These are phyloP conservation scores for Oxytorus armatus DNA, from an alignment of 2,888 invertebrate genomes.

Conservation along the genomic window DNA sequence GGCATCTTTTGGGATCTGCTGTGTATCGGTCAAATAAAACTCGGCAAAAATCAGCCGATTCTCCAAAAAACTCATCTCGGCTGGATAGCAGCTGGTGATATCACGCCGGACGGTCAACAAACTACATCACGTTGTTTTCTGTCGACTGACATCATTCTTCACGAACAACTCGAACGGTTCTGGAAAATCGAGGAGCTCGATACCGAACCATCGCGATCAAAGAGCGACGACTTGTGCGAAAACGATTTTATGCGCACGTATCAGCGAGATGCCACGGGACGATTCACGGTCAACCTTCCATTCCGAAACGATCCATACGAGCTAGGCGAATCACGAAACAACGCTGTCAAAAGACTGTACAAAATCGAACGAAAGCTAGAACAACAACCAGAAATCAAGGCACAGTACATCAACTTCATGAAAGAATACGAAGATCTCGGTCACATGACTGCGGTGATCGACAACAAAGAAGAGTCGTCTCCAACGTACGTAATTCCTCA, in stretches of 20 bases:
- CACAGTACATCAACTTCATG: constrained; percentile 1
- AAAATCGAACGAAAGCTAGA: constrained; percentile 19
- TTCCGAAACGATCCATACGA: constrained; percentile 4
- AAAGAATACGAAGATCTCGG: constrained; percentile 18
- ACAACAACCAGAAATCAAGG: background rate
- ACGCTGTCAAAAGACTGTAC: constrained; percentile 1
- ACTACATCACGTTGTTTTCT: background rate
- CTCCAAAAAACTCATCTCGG: constrained; percentile 53
- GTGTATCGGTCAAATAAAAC: constrained; percentile 24
- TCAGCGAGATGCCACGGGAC: constrained; percentile 6
- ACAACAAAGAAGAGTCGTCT: background rate
- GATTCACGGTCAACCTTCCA: constrained; percentile 24
- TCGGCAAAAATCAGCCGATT: constrained; percentile 24
- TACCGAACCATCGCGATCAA: background rate
- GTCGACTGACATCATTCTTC: constrained; percentile 4
- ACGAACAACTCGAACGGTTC: constrained; percentile 3
- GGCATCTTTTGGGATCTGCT: constrained; percentile 24
- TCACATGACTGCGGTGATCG: constrained; percentile 6
- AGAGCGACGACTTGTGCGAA: constrained; percentile 4
- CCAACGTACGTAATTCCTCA: background rate
- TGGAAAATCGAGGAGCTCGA: constrained; percentile 20
- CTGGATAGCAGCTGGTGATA: constrained; percentile 41
- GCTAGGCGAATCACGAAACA: constrained; percentile 22
- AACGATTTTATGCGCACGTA: constrained; percentile 13
- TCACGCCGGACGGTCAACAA: background rate